phyloP scores from a whole-genome alignment of 1,140 invertebrate species.

The Notospermus geniculatus region DNA sequence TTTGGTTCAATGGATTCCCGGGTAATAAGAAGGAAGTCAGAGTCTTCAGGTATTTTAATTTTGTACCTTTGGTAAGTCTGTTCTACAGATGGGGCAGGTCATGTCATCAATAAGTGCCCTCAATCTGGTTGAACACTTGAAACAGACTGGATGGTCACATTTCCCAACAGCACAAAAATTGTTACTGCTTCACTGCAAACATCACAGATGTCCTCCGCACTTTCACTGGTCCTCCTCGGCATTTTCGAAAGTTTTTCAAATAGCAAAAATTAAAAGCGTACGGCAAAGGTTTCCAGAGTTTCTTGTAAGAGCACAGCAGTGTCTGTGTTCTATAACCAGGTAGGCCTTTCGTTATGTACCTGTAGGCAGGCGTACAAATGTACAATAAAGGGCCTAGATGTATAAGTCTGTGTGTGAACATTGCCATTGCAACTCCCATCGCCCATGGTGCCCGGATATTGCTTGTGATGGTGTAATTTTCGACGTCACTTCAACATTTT shows the following conservation, averaged over 20 bases:
- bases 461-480: too few species aligned
- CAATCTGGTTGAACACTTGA: conserved; percentile 92
- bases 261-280: conserved; percentile 71
- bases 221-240: conserved; percentile 14
- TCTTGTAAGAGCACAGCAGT: too few species aligned
- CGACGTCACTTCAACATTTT: too few species aligned
- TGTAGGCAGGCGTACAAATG: too few species aligned
- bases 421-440: too few species aligned
- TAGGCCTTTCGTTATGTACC: too few species aligned
- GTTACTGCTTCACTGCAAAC: conserved; percentile 85
- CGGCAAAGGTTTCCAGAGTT: too few species aligned
- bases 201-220: conserved; percentile 67
- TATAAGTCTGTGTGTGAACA: too few species aligned
- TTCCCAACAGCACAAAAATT: conserved; percentile 76
- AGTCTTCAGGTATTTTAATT: conserved; percentile 56
- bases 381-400: too few species aligned
- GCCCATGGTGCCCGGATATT: too few species aligned
- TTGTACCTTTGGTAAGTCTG: conserved; percentile 78
- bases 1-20: neutral
- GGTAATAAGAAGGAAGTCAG: too few species aligned
- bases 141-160: conserved; percentile 96
- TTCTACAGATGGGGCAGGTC: conserved; percentile 92
- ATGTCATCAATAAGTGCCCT: conserved; percentile 86
- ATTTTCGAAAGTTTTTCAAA: conserved; percentile 61
- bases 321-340: too few species aligned